These are phyloP conservation scores for Scolopax bukidnonensis DNA, from an alignment of 2,797 vertebrate genomes.

Conservation along the genomic window DNA sequence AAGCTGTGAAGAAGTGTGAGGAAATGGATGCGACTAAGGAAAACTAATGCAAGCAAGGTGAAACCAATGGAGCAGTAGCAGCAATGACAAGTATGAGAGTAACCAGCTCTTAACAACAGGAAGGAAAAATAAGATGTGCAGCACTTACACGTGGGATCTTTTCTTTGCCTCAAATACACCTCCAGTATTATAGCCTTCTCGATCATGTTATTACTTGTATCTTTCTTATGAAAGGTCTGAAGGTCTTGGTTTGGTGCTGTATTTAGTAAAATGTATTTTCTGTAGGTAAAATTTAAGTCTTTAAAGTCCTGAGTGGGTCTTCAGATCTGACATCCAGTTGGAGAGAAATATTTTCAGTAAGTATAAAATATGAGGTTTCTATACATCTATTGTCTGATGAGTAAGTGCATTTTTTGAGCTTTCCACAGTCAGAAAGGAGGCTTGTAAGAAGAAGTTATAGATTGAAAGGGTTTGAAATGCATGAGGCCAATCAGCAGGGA, in stretches of 20 bases:
- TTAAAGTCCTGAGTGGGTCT: neutral
- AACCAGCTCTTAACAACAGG: neutral
- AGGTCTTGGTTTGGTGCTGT: neutral
- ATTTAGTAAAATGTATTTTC: neutral
- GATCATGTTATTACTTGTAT: neutral
- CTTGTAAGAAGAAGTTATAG: neutral
- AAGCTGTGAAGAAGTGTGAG: neutral
- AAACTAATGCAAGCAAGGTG: neutral
- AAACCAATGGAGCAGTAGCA: neutral
- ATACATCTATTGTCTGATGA: neutral
- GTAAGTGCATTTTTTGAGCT: neutral
- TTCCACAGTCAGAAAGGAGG: neutral
- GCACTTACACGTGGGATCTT: neutral
- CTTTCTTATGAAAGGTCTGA: neutral
- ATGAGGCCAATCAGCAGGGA: neutral
- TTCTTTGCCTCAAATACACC: neutral
- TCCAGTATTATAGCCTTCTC: neutral
- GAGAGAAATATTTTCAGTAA: neutral
- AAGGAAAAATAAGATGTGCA: neutral
- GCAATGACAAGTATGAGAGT: neutral
- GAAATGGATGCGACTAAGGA: neutral
- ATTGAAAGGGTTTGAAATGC: neutral
- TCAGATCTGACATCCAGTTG: neutral
- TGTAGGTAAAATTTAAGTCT: neutral
- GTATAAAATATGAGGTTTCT: neutral